These are phyloP conservation scores for Trachemys scripta DNA, from an alignment of 2,113 vertebrate species.

Conservation along the genomic window DNA sequence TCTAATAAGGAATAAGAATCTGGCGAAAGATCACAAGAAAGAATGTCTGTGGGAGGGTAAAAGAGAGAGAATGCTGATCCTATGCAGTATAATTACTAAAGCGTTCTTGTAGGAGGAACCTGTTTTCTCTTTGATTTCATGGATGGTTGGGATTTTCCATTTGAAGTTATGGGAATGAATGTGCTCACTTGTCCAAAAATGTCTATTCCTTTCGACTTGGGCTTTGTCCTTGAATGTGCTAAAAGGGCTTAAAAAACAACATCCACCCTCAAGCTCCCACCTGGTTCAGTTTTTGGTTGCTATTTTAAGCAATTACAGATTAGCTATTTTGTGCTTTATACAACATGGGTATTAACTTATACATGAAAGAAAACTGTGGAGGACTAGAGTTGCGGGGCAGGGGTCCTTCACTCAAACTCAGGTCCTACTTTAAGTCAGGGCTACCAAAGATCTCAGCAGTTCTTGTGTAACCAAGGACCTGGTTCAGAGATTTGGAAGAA, in stretches of 20 bases:
- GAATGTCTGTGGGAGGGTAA: slow-evolving; percentile 29
- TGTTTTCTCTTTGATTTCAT: slow-evolving; percentile 68
- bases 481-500: neutral
- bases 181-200: slow-evolving; percentile 47
- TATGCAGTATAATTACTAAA: slow-evolving; percentile 62
- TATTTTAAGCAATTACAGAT: slow-evolving; percentile 44
- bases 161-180: slow-evolving; percentile 65
- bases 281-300: slow-evolving; percentile 36
- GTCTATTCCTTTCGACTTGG: slow-evolving; percentile 38
- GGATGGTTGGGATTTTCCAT: slow-evolving; percentile 62
- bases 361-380: slow-evolving; percentile 47
- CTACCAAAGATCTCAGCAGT: neutral
- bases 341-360: slow-evolving; percentile 50
- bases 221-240: slow-evolving; percentile 60
- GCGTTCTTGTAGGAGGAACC: slow-evolving; percentile 59
- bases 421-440: slow-evolving; percentile 18
- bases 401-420: neutral
- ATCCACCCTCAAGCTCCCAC: accelerated
- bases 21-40: slow-evolving; percentile 51
- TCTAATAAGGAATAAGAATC: slow-evolving; percentile 32
- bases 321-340: slow-evolving; percentile 51
- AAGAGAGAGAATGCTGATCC: slow-evolving; percentile 35
- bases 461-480: neutral
- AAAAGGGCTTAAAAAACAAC: slow-evolving; percentile 32
- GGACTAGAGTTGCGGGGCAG: neutral